Base-by-base conservation (phyloP, 2,888 invertebrate genomes). In the Hydriomena furcata region DNA sequence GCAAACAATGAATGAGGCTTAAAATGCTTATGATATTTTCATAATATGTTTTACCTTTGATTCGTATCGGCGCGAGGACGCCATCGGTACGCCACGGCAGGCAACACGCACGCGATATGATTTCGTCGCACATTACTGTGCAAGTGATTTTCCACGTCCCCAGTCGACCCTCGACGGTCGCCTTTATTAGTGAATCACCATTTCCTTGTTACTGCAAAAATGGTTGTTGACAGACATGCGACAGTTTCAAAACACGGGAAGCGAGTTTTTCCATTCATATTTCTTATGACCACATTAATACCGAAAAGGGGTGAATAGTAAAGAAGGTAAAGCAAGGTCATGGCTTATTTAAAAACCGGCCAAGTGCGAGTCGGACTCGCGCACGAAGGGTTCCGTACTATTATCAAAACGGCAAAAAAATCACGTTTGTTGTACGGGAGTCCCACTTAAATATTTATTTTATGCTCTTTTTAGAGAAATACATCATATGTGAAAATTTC, bases 111-210 rank as follows among this genome's bases (percentile, higher is more conserved):
- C 76, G 77, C 76, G 57, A 75, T 61, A 70, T 68, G 60, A 66
- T 73, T 71, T 67, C 59, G 62, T 69, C 61, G 65, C 56, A 66
- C 60, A 68, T 68, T 74, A 61, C 51, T 41, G 53, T 55, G 58
- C 61, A 65, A 68, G 67, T 73, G 68, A 68, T 74, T 79, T 80
- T 71, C 69, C 70, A 72, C 69, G 66, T 68, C 49, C 50, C 52
- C 41, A 38, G 47, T 8, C 42, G 30, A 32, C 13, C 10, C 31
- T 23, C 36, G 35, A 20, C 23, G 34, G 8, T 36, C 49, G 55
- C 58, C 52, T 55, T 50, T 58, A 57, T 63, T 61, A 60, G 68
- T 76, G 72, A 79, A 67, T 76, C 72, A 72, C 66, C 63, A 61
- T 52, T 61, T 68, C 55, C 61, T 55, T 61, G 52, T 58, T 61